Evolutionary conservation across 2,888 invertebrate genomes (phyloP).

Genomic region (Sipunculus nudus): DNA sequence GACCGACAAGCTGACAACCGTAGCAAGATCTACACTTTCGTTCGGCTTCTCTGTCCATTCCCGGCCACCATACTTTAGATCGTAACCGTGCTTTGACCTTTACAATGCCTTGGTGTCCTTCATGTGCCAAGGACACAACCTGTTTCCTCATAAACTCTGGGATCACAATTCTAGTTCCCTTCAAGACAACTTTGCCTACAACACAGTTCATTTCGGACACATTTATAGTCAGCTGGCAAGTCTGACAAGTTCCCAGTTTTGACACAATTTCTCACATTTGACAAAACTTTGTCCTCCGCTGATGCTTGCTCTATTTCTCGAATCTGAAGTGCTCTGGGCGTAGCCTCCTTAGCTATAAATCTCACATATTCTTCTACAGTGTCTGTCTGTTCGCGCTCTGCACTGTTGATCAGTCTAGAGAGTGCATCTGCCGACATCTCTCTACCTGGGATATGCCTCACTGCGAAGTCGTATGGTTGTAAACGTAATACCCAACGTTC

Average conservation of each 20-base stretch:
- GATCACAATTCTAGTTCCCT: conserved; percentile 4
- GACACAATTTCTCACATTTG: not conserved
- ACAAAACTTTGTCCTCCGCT: not conserved
- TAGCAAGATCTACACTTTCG: not conserved
- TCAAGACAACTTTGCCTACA: conserved; percentile 7
- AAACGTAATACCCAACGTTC: conserved; percentile 43
- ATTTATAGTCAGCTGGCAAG: not conserved
- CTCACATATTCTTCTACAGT: not conserved
- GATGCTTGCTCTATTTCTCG: not conserved
- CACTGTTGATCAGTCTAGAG: not conserved
- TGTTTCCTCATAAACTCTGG: conserved; percentile 1
- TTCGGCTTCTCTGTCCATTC: conserved; percentile 16
- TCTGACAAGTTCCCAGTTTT: not conserved
- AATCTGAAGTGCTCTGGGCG: not conserved
- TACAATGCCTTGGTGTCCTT: conserved; percentile 22
- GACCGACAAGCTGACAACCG: conserved; percentile 5
- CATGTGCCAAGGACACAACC: conserved; percentile 4
- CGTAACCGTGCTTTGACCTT: conserved; percentile 7
- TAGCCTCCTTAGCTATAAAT: not conserved
- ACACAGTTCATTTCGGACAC: no score
- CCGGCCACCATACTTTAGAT: conserved; percentile 20
- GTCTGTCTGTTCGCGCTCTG: no score
- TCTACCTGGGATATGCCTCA: conserved; percentile 33
- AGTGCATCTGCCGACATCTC: conserved; percentile 27
- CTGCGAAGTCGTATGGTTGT: conserved; percentile 28